phyloP scores from a whole-genome alignment of 2,888 invertebrate genomes.

The Mimas tiliae region DNA sequence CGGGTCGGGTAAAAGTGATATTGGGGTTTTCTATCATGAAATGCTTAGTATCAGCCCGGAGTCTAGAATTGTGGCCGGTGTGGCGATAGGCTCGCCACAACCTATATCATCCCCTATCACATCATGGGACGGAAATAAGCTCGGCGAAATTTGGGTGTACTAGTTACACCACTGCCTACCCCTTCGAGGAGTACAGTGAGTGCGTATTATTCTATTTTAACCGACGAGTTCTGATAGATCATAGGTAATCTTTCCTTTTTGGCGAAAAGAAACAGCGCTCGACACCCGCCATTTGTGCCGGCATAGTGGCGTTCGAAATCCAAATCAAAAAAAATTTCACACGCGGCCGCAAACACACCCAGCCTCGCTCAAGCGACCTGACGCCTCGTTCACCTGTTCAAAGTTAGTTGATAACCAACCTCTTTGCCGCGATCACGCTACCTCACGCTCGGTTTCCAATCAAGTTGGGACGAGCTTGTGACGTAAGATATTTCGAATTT shows the following conservation, averaged over 20 bases:
- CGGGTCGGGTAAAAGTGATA: too few species aligned
- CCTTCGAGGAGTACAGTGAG: too few species aligned
- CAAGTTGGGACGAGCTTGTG: constrained; percentile 32
- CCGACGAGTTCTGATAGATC: too few species aligned
- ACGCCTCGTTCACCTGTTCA: constrained; percentile 50
- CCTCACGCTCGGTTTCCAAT: constrained; percentile 35
- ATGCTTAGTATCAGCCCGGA: too few species aligned
- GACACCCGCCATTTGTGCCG: constrained; percentile 11
- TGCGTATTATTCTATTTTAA: too few species aligned
- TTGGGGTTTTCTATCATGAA: too few species aligned
- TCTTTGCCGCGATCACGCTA: constrained; percentile 61
- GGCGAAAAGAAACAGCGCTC: background rate
- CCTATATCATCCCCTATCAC: too few species aligned
- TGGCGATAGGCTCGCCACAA: too few species aligned
- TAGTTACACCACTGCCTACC: too few species aligned
- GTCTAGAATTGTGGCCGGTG: too few species aligned
- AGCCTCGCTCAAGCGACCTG: constrained; percentile 33
- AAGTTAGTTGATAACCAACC: constrained; percentile 72
- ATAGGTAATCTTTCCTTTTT: background rate
- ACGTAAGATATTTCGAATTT: constrained; percentile 33
- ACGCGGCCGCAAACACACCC: constrained; percentile 49
- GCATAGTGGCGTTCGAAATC: constrained; percentile 29
- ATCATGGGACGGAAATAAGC: too few species aligned
- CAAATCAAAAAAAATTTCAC: constrained; percentile 47
- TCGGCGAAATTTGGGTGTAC: too few species aligned